Conservation (phyloP, 2,113 vertebrate species). For the Atractosteus spatula region DNA sequence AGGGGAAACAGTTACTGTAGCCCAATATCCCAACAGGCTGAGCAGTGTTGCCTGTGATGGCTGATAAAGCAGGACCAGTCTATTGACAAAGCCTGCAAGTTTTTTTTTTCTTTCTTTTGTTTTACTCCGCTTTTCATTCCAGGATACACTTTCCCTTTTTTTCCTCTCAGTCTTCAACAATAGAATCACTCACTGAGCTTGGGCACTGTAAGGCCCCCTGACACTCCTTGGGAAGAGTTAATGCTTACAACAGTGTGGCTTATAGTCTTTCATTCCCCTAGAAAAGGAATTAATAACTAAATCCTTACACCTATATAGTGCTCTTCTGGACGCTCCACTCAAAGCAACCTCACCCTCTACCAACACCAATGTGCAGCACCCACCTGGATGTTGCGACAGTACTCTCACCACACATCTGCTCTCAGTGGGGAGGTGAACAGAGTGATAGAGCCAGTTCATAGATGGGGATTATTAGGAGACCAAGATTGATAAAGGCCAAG, state of each 20-base stretch:
- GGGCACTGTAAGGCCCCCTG: constrained; percentile 59
- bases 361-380: too few species aligned
- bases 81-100: constrained; percentile 68
- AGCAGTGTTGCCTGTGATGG: constrained; percentile 58
- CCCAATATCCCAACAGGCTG: constrained; percentile 59
- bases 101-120: constrained; percentile 21
- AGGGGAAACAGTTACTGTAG: constrained; percentile 57
- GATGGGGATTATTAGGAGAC: too few species aligned
- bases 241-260: constrained; percentile 64
- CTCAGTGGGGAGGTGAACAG: too few species aligned
- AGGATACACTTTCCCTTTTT: constrained; percentile 57
- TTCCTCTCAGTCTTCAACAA: constrained; percentile 66
- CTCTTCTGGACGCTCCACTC: too few species aligned
- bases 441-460: too few species aligned
- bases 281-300: constrained; percentile 55
- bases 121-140: constrained; percentile 31
- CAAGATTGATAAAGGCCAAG: too few species aligned
- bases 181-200: constrained; percentile 76
- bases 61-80: constrained; percentile 65
- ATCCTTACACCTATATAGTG: too few species aligned
- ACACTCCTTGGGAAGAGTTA: constrained; percentile 70
- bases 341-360: too few species aligned
- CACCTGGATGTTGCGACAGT: too few species aligned
- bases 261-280: constrained; percentile 59
- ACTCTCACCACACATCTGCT: too few species aligned